Evolutionary conservation across 1,140 invertebrate species (phyloP).

Genomic region (Drosophila repletoides): DNA sequence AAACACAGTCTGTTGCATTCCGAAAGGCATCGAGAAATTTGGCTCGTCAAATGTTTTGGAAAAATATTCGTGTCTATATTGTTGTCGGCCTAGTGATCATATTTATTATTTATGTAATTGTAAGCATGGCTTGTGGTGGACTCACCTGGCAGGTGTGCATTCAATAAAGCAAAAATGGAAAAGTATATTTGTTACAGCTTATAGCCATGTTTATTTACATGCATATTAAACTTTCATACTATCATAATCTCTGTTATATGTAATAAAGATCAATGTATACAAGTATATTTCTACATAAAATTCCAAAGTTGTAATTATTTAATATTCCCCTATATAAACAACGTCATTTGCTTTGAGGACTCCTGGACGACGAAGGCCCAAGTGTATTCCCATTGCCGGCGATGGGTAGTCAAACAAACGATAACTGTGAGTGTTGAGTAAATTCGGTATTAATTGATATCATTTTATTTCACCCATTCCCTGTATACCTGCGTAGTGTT

Average conservation of each 20-base stretch:
- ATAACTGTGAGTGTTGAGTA: slow-evolving; percentile 40
- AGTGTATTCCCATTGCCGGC: slow-evolving; percentile 73
- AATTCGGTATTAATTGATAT: not conserved
- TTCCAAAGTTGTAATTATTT: not conserved
- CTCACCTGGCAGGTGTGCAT: slow-evolving; percentile 90
- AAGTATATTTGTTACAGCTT: slow-evolving; percentile 28
- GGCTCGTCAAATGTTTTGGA: slow-evolving; percentile 95
- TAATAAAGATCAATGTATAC: slow-evolving; percentile 66
- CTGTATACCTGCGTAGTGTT: slow-evolving; percentile 81
- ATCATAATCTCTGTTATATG: slow-evolving; percentile 67
- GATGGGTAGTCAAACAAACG: slow-evolving; percentile 59
- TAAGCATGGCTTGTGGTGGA: slow-evolving; percentile 93
- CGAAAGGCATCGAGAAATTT: slow-evolving; percentile 92
- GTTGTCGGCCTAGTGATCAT: slow-evolving; percentile 88
- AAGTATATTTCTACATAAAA: slow-evolving; percentile 30
- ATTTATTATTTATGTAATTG: slow-evolving; percentile 92
- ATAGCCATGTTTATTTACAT: slow-evolving; percentile 47
- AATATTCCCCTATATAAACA: slow-evolving; percentile 65
- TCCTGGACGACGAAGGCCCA: slow-evolving; percentile 64
- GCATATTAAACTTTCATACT: slow-evolving; percentile 58
- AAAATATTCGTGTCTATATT: slow-evolving; percentile 95
- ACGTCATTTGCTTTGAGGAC: slow-evolving; percentile 66
- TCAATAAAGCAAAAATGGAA: slow-evolving; percentile 5
- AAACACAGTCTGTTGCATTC: slow-evolving; percentile 92
- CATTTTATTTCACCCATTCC: not conserved